Percentiles rank a stretch among this genome's conserved stretches.
Evolutionary conservation across 2,888 invertebrate genomes (phyloP).

Genomic region (Gastracanthus pulcherrimus): DNA sequence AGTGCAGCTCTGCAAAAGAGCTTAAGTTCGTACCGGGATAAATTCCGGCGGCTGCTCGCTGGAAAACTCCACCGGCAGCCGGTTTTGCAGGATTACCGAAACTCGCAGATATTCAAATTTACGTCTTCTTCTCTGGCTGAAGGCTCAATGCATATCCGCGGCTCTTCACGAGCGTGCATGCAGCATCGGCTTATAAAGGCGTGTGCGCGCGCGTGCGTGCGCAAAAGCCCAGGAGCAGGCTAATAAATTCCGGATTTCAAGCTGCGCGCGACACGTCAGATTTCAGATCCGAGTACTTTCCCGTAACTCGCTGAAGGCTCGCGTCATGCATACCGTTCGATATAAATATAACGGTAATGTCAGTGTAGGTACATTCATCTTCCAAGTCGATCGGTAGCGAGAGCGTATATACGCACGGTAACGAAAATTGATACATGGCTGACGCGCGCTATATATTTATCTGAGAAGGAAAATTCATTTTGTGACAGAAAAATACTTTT

Average conservation of each 20-base stretch:
- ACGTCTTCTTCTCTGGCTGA: constrained; percentile 12
- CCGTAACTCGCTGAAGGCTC: not conserved
- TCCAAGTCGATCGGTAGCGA: not conserved
- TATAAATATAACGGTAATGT: not conserved
- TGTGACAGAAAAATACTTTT: too few species aligned
- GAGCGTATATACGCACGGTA: not conserved
- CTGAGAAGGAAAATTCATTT: not conserved
- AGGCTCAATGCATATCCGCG: too few species aligned
- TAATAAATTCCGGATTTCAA: constrained; percentile 32
- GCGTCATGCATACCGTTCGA: not conserved
- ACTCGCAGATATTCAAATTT: constrained; percentile 38
- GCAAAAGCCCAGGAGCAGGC: constrained; percentile 25
- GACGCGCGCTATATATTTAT: not conserved
- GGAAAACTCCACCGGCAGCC: constrained; percentile 31
- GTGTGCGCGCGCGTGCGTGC: not conserved
- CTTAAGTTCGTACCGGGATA: constrained; percentile 17
- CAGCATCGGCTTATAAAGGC: not conserved
- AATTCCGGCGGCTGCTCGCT: constrained; percentile 7
- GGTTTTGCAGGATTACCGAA: constrained; percentile 45
- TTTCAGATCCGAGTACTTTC: constrained; percentile 15
- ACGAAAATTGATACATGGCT: not conserved
- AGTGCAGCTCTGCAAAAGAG: constrained; percentile 1
- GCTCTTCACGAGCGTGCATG: not conserved
- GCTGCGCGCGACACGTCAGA: not conserved
- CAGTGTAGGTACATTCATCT: not conserved